Evolutionary conservation across 2,113 vertebrate species (phyloP), one percentile per base, ranked within the genome.

Genomic region (Semicossyphus pulcher): DNA sequence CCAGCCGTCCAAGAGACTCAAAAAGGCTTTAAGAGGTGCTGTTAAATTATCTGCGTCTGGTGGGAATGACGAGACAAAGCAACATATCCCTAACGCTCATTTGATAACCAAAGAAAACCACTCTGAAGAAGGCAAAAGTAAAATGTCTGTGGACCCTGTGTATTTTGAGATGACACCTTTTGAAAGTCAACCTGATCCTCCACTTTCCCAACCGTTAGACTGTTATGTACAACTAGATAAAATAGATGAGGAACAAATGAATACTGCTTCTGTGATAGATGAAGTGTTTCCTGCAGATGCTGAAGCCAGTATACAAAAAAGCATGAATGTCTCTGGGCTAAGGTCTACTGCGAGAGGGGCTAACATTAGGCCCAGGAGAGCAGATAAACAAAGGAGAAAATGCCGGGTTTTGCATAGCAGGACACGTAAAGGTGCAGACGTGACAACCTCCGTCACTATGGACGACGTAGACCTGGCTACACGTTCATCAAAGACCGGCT

Each of bases 121-220:
- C n/a, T 39, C 28, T 31, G 12, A 52, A 23, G 62, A 52, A 15
- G 25, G 42, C 4, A 41, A 32, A 25, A 2, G 11, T 20, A 41
- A 75, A 67, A 41, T 9, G 25, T 44, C 66, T 4, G 10, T 0
- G 0, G 53, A 71, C 23, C 36, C 74, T 23, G 18, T 86, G 0
- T 84, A 84, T 64, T 86, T 86, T 76, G 80, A 91, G 85, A 88
- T 79, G 44, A 77, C 78, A 15, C 84, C 76, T 11, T 57, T 48
- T 57, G 78, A 78, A 54, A 54, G 29, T 20, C 5, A 61, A 14
- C 20, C 41, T 3, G 25, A 7, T 69, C 3, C 52, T 37, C 16
- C 18, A 4, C 4, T 16, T 8, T 23, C 70, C 3, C 26, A 44
- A 3, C 5, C 10, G 14, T 26, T 21, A 1, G 41, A 76, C 45